Percentiles rank a stretch among this genome's conserved stretches.
phyloP scores from a whole-genome alignment of 2,888 invertebrate genomes.

The Sesamia inferens region DNA sequence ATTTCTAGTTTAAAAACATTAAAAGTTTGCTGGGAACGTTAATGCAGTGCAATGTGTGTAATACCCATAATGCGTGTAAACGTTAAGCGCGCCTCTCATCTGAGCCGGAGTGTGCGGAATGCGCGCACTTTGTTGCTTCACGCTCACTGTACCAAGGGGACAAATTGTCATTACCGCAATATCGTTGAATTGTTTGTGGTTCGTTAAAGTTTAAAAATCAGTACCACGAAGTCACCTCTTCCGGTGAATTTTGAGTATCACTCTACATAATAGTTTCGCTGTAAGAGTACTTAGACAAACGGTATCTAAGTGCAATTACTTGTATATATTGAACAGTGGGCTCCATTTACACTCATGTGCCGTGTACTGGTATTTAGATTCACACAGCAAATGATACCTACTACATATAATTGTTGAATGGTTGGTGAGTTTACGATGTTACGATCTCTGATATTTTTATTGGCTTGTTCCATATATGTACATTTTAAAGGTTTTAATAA shows the following conservation, averaged over 20 bases:
- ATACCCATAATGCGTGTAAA: conserved; percentile 55
- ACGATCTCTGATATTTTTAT: conserved; percentile 22
- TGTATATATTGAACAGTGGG: conserved; percentile 62
- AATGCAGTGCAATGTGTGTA: conserved; percentile 52
- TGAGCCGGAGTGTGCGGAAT: conserved; percentile 48
- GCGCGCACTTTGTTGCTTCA: conserved; percentile 55
- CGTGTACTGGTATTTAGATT: conserved; percentile 32
- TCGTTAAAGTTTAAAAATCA: conserved; percentile 72
- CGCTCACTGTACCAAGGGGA: conserved; percentile 50
- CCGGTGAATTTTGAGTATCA: conserved; percentile 73
- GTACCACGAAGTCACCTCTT: conserved; percentile 71
- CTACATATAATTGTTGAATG: conserved; percentile 7
- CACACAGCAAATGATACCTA: conserved; percentile 46
- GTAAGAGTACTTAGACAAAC: conserved; percentile 65
- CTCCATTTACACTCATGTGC: conserved; percentile 39
- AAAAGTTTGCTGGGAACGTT: conserved; percentile 48
- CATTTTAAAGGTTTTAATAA: conserved; percentile 11
- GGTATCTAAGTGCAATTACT: conserved; percentile 69
- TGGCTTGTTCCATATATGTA: conserved; percentile 10
- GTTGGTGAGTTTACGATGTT: conserved; percentile 33
- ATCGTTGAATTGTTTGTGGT: conserved; percentile 74
- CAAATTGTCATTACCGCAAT: conserved; percentile 71
- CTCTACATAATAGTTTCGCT: conserved; percentile 70
- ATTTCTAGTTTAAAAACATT: conserved; percentile 36
- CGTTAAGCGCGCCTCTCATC: conserved; percentile 30